A percentile compares a stretch with the other conserved stretches of the same genome.
Evolutionary conservation across 1,140 invertebrate genomes (phyloP).

Genomic region (Drosophila micromelanica): DNA sequence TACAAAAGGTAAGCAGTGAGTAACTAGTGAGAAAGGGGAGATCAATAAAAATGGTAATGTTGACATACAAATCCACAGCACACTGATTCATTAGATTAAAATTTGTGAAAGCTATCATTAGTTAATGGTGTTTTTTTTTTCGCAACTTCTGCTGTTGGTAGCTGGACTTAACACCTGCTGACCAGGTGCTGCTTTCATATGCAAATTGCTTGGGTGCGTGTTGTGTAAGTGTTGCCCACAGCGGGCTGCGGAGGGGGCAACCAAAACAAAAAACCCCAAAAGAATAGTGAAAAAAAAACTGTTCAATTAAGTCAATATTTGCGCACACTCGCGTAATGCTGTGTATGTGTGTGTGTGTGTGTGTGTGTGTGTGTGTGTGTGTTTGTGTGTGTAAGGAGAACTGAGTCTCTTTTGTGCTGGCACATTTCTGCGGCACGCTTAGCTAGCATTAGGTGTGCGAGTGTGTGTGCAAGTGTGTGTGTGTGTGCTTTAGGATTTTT

Average conservation of each 20-base stretch:
- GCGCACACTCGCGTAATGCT: conserved; percentile 66
- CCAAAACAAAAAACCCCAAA: conserved; percentile 37
- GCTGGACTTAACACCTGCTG: background rate
- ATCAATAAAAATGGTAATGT: too few species aligned
- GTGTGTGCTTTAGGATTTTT: conserved; percentile 29
- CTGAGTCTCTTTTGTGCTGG: conserved; percentile 40
- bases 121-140: conserved; percentile 24
- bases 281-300: conserved; percentile 30
- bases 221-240: conserved; percentile 39
- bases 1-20: background rate
- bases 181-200: conserved; percentile 51
- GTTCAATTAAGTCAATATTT: conserved; percentile 81
- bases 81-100: conserved; percentile 30
- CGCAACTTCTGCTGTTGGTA: background rate
- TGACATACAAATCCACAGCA: too few species aligned
- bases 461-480: conserved; percentile 18
- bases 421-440: conserved; percentile 67
- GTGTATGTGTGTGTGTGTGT: conserved; percentile 1
- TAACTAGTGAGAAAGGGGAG: background rate
- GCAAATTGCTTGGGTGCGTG: conserved; percentile 60
- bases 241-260: conserved; percentile 14
- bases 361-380: conserved; percentile 7
- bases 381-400: conserved; percentile 17
- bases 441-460: conserved; percentile 6
- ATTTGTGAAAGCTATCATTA: conserved; percentile 43